These are phyloP conservation scores for Melanaphis sacchari DNA, from an alignment of 1,140 invertebrate species.

Conservation along the genomic window DNA sequence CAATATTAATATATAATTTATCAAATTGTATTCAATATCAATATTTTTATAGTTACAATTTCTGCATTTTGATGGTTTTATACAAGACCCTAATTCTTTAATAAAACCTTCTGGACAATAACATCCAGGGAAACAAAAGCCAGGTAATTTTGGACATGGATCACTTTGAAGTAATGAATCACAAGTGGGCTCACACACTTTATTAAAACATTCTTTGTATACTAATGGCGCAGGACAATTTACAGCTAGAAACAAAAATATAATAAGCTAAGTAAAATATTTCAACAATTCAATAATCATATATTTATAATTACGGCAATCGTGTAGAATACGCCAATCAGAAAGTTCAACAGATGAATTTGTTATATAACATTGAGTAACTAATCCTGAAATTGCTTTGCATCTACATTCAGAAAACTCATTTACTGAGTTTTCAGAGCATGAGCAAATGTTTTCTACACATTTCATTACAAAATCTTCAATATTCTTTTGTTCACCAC, in stretches of 20 bases:
- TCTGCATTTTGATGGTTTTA: conserved; percentile 74
- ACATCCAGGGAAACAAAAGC: conserved; percentile 80
- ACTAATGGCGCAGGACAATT: conserved; percentile 75
- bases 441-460: conserved; percentile 76
- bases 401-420: conserved; percentile 72
- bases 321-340: conserved; percentile 74
- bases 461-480: conserved; percentile 76
- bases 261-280: background rate
- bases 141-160: conserved; percentile 70
- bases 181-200: conserved; percentile 76
- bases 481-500: conserved; percentile 69
- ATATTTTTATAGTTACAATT: conserved; percentile 70
- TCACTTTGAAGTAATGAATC: conserved; percentile 69
- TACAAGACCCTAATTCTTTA: conserved; percentile 73
- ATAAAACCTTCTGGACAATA: conserved; percentile 82
- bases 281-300: background rate
- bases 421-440: conserved; percentile 66
- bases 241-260: conserved; percentile 66
- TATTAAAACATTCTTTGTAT: conserved; percentile 80
- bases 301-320: conserved; percentile 71
- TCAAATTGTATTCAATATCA: background rate
- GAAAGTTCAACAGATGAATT: conserved; percentile 70
- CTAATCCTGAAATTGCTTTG: conserved; percentile 72
- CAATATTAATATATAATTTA: conserved; percentile 4
- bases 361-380: conserved; percentile 74